These are phyloP conservation scores for Zootermopsis nevadensis DNA, from an alignment of 2,888 invertebrate genomes.

Conservation along the genomic window DNA sequence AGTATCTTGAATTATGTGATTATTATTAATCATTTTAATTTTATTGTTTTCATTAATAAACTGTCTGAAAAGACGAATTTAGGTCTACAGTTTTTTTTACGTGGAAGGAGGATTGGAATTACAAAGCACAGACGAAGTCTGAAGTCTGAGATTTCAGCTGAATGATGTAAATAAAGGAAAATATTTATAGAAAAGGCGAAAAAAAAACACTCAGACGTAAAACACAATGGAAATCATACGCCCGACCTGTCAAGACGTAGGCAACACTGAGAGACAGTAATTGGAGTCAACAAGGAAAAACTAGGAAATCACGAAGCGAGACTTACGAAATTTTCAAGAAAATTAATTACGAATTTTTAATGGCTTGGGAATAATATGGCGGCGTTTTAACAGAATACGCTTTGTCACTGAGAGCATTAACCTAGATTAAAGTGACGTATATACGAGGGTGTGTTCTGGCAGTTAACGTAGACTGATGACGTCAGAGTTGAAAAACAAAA, in stretches of 20 bases:
- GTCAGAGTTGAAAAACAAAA: no score
- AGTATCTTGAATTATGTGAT: no score
- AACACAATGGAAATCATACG: constrained; percentile 11
- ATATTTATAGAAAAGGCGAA: not conserved
- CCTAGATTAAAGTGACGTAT: not conserved
- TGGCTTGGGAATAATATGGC: not conserved
- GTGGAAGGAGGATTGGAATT: not conserved
- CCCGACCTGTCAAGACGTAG: not conserved
- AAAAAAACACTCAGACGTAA: not conserved
- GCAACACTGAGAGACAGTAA: not conserved
- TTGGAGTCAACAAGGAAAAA: not conserved
- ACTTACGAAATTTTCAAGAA: not conserved
- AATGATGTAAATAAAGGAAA: not conserved
- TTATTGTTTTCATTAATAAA: no score
- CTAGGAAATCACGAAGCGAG: not conserved
- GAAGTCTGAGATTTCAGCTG: not conserved
- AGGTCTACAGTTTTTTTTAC: no score
- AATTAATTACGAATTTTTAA: not conserved
- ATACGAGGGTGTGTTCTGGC: no score
- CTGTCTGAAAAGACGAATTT: no score
- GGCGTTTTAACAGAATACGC: not conserved
- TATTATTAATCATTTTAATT: no score
- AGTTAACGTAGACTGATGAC: no score
- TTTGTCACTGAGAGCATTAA: not conserved
- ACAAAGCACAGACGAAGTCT: not conserved